Conservation (phyloP, 2,888 invertebrate genomes). For the Leucophenga montana region DNA sequence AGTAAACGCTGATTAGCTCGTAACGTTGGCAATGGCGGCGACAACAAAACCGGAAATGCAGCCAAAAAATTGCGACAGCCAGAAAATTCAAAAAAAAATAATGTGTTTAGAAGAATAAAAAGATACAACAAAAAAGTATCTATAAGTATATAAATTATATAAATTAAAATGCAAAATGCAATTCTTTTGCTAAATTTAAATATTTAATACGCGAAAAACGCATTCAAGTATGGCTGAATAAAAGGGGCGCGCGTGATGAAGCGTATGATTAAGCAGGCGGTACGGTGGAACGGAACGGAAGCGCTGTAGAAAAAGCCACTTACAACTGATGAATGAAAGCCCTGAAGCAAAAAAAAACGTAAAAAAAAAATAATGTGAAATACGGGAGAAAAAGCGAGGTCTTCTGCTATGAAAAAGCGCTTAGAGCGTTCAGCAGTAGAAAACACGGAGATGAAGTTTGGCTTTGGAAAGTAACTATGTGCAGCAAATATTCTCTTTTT, state of each 20-base stretch:
- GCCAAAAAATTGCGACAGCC: conserved; percentile 18
- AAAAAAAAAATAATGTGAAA: too few species aligned
- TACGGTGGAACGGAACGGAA: too few species aligned
- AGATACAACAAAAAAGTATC: background rate
- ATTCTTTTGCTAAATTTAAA: conserved; percentile 9
- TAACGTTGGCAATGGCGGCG: conserved; percentile 13
- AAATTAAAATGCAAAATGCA: conserved; percentile 26
- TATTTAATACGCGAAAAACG: conserved; percentile 5
- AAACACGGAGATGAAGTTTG: too few species aligned
- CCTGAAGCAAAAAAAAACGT: too few species aligned
- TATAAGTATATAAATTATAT: conserved; percentile 1
- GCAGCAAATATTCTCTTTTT: too few species aligned
- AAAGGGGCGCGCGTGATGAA: background rate
- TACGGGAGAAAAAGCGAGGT: too few species aligned
- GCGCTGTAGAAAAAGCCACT: too few species aligned
- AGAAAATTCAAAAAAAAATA: conserved; percentile 14
- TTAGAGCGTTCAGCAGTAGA: too few species aligned
- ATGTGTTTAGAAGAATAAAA: conserved; percentile 6
- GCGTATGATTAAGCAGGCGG: too few species aligned
- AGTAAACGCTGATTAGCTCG: conserved; percentile 48
- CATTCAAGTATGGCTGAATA: background rate
- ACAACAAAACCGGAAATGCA: conserved; percentile 16
- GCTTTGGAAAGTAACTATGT: too few species aligned
- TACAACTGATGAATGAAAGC: too few species aligned
- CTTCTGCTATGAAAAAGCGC: too few species aligned